Evolutionary conservation across 2,797 vertebrate species (phyloP).

Genomic region (Natrix natrix): DNA sequence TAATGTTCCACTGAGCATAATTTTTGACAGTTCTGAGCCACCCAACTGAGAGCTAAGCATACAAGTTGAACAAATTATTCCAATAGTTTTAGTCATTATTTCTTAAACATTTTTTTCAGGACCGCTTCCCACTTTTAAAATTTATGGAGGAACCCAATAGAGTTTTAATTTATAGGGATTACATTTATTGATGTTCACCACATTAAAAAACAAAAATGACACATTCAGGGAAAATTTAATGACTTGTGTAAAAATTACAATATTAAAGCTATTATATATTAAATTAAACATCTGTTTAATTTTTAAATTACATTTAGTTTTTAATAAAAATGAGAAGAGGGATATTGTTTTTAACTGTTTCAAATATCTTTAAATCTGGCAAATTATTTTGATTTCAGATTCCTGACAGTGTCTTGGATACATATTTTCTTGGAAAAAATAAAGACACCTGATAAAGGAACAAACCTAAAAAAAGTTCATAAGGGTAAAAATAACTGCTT

Average conservation of each 20-base stretch:
- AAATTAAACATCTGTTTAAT: background rate
- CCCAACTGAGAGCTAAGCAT: no score
- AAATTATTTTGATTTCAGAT: background rate
- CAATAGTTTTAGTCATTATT: no score
- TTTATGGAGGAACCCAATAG: no score
- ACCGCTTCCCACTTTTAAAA: no score
- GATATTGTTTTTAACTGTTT: background rate
- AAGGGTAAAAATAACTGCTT: background rate
- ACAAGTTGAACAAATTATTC: no score
- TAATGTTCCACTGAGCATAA: background rate
- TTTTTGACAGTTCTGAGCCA: no score
- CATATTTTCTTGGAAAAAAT: no score
- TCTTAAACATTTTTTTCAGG: no score
- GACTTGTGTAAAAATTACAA: background rate
- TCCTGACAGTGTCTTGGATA: background rate
- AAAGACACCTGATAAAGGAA: background rate
- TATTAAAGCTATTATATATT: background rate
- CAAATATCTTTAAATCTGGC: background rate
- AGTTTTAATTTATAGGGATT: no score
- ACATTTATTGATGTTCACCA: background rate
- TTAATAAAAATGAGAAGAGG: background rate
- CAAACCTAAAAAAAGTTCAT: background rate
- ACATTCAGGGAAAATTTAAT: background rate
- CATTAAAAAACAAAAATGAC: background rate
- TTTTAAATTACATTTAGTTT: no score